Conservation (phyloP, 2,888 invertebrate species). For the Geotrupes spiniger region DNA sequence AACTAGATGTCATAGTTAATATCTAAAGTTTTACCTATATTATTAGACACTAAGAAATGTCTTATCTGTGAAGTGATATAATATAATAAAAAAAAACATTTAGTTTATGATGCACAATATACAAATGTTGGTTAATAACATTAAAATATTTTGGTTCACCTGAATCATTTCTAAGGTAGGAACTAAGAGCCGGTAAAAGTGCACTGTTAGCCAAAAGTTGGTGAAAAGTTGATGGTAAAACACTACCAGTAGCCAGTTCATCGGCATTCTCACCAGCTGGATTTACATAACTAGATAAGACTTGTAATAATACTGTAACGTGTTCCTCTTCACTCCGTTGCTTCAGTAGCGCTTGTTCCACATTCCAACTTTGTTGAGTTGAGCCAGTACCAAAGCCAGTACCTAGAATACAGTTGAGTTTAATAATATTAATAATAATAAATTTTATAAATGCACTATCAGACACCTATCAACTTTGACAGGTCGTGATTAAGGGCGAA, state of each 20-base stretch:
- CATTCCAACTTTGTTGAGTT: slow-evolving; percentile 94
- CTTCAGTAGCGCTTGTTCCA: slow-evolving; percentile 86
- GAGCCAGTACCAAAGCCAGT: slow-evolving; percentile 96
- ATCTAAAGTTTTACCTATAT: no score
- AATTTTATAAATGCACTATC: no score
- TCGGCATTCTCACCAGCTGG: slow-evolving; percentile 61
- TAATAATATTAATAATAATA: no score
- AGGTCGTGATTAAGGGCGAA: no score
- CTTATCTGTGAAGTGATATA: background rate
- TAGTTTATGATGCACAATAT: no score
- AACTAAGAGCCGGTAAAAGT: slow-evolving; percentile 82
- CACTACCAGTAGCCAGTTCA: slow-evolving; percentile 45
- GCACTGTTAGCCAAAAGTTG: slow-evolving; percentile 79
- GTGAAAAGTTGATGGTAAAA: slow-evolving; percentile 68
- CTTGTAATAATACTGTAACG: slow-evolving; percentile 71
- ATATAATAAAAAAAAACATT: no score
- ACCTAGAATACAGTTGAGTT: slow-evolving; percentile 32
- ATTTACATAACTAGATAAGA: slow-evolving; percentile 85
- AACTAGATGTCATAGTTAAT: no score
- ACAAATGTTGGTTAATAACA: no score
- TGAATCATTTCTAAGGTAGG: slow-evolving; percentile 90
- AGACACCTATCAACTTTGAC: no score
- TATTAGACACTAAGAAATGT: no score
- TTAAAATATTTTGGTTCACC: no score
- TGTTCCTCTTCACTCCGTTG: slow-evolving; percentile 93